Percentiles rank a stretch among this genome's conserved stretches.
Evolutionary conservation across 2,888 invertebrate species (phyloP).

Genomic region (Barypeithes pellucidus): DNA sequence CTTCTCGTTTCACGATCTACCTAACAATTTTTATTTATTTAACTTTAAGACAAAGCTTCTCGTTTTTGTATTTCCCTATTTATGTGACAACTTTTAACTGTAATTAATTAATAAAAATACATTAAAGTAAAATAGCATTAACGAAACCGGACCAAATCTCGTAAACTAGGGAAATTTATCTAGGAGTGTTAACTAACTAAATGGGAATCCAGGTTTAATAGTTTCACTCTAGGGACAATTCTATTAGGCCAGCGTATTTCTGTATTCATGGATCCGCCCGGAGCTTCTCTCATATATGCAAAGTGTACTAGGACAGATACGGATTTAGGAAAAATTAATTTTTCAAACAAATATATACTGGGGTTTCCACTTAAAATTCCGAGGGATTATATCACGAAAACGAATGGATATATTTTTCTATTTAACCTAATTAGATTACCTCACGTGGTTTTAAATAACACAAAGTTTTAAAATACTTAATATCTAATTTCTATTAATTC

Average conservation of each 20-base stretch:
- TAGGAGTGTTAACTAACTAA: conserved; percentile 44
- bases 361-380: no score
- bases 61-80: no score
- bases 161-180: conserved; percentile 40
- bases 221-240: conserved; percentile 51
- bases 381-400: no score
- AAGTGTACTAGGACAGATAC: conserved; percentile 40
- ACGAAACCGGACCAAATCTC: conserved; percentile 2
- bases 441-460: no score
- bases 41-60: no score
- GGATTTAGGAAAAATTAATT: conserved; percentile 19
- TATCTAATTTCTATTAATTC: no score
- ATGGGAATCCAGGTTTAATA: conserved; percentile 50
- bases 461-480: no score
- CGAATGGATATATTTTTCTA: no score
- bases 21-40: no score
- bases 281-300: conserved; percentile 48
- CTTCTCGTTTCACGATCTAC: no score
- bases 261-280: conserved; percentile 48
- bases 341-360: neutral
- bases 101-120: neutral
- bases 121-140: conserved; percentile 1
- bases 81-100: neutral
- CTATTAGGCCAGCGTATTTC: conserved; percentile 50
- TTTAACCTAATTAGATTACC: no score